Percentiles rank a stretch among this genome's conserved stretches.
Evolutionary conservation across 2,797 vertebrate genomes (phyloP).

Genomic region (Bradypodion pumilum): DNA sequence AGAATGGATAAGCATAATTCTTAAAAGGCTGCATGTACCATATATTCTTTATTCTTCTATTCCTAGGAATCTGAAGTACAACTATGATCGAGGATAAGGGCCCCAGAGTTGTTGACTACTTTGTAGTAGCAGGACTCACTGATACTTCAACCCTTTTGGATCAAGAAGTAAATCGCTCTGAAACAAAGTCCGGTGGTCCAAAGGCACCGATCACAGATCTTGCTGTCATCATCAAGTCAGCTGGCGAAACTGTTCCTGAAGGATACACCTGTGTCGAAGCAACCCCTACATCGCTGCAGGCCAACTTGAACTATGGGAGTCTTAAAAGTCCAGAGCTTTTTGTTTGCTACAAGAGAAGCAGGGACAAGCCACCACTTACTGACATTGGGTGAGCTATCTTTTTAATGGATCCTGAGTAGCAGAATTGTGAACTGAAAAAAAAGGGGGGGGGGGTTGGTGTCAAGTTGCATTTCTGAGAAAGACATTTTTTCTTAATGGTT

Average conservation of each 20-base stretch:
- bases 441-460: no score
- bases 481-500: background rate
- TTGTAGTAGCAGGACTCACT: constrained; percentile 96
- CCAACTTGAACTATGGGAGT: constrained; percentile 97
- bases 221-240: constrained; percentile 92
- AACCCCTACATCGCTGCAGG: constrained; percentile 90
- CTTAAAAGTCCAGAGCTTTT: constrained; percentile 97
- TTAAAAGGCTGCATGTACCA: background rate
- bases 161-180: constrained; percentile 87
- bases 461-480: background rate
- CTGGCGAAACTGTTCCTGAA: constrained; percentile 92
- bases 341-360: constrained; percentile 91
- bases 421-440: background rate
- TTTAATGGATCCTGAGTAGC: constrained; percentile 1
- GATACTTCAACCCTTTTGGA: constrained; percentile 90
- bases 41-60: background rate
- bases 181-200: constrained; percentile 88
- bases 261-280: constrained; percentile 94
- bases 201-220: constrained; percentile 96
- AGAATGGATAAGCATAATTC: background rate
- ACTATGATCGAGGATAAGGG: constrained; percentile 97
- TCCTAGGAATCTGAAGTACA: constrained; percentile 73
- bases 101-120: constrained; percentile 97
- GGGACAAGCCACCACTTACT: constrained; percentile 90
- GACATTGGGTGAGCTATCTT: constrained; percentile 88